phyloP scores from a whole-genome alignment of 2,797 vertebrate genomes.

The Prionace glauca region DNA sequence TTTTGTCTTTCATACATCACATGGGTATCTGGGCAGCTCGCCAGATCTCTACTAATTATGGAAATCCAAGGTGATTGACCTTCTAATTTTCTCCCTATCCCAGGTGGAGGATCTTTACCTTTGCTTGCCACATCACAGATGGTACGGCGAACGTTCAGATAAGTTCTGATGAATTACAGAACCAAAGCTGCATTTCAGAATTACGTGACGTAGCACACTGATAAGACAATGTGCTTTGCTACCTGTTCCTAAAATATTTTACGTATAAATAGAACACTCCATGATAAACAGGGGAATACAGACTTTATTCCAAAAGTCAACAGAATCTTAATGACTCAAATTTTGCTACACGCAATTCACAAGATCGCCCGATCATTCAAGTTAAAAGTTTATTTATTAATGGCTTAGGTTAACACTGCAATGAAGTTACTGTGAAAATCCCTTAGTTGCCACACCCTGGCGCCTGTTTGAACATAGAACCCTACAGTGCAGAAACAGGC shows the following conservation, averaged over 20 bases:
- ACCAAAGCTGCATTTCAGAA: not conserved
- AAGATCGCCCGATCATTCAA: not conserved
- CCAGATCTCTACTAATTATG: not conserved
- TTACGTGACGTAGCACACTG: not conserved
- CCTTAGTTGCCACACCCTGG: no score
- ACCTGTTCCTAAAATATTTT: not conserved
- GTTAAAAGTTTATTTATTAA: no score
- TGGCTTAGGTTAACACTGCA: no score
- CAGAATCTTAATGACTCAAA: not conserved
- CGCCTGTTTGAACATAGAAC: no score
- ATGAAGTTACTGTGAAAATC: no score
- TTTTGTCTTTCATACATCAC: not conserved
- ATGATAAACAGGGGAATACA: no score
- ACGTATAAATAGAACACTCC: not conserved
- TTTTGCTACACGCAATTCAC: not conserved
- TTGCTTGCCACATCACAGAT: constrained; percentile 3
- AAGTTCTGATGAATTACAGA: constrained; percentile 15
- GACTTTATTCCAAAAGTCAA: not conserved
- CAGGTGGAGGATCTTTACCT: not conserved
- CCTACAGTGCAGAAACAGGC: no score
- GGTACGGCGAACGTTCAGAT: not conserved
- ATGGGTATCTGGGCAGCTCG: not conserved
- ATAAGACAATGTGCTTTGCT: not conserved
- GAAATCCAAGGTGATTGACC: constrained; percentile 4
- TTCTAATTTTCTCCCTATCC: not conserved